Conservation (phyloP, 1,140 invertebrate genomes). For the Latrodectus geometricus region DNA sequence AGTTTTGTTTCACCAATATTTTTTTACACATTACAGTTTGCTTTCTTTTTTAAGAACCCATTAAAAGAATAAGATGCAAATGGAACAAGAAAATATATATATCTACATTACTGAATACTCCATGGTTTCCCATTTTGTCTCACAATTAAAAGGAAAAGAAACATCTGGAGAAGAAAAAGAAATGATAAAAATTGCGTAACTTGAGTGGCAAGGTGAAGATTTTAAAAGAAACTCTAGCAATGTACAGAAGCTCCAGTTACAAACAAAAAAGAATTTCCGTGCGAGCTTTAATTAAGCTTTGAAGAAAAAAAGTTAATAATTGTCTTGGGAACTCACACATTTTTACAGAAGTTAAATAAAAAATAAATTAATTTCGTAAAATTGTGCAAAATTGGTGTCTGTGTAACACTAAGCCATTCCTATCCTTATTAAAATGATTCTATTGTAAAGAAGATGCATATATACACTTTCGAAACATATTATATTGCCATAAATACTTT, state of each 20-base stretch:
- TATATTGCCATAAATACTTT: no score
- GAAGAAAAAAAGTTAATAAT: background rate
- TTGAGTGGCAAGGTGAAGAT: background rate
- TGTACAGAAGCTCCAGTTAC: background rate
- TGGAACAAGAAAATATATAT: background rate
- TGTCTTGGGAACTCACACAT: background rate
- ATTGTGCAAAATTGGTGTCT: background rate
- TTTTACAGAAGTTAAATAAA: background rate
- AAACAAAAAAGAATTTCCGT: background rate
- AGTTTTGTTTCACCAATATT: no score
- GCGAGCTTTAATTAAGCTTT: background rate
- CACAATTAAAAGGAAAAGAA: background rate
- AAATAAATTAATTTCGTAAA: background rate
- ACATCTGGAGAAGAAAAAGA: background rate
- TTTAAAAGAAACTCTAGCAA: background rate
- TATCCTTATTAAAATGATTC: background rate
- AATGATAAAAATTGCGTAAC: background rate
- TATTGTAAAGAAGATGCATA: no score
- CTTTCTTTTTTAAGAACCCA: background rate
- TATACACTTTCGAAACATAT: no score
- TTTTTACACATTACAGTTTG: no score
- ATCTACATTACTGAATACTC: background rate
- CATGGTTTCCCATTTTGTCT: background rate
- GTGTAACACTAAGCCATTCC: background rate
- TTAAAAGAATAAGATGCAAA: background rate